These are phyloP conservation scores for Chelon auratus DNA, from an alignment of 2,797 vertebrate species.

Conservation along the genomic window DNA sequence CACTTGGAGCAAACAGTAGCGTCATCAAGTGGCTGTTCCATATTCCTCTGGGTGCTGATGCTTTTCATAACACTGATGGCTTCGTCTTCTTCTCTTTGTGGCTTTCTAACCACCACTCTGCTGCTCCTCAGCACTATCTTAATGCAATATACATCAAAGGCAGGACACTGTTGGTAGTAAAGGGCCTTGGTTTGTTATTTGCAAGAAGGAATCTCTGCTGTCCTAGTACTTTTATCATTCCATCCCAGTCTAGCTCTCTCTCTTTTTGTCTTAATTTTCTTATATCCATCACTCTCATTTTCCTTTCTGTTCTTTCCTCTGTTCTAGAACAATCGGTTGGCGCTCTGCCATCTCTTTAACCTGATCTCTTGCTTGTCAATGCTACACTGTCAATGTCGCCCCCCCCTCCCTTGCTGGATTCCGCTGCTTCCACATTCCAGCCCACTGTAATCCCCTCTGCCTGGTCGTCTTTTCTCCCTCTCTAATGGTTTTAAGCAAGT, in stretches of 20 bases:
- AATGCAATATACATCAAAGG: slow-evolving; percentile 81
- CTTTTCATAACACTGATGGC: slow-evolving; percentile 82
- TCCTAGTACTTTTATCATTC: slow-evolving; percentile 65
- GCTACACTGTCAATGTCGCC: slow-evolving; percentile 67
- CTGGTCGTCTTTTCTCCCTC: slow-evolving; percentile 65
- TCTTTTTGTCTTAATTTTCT: slow-evolving; percentile 52
- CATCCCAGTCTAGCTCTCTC: slow-evolving; percentile 15
- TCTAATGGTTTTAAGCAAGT: slow-evolving; percentile 78
- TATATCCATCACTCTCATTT: slow-evolving; percentile 44
- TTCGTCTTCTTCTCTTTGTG: slow-evolving; percentile 69
- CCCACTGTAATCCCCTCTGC: slow-evolving; percentile 74
- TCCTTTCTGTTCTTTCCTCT: slow-evolving; percentile 49
- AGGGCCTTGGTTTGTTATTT: slow-evolving; percentile 75
- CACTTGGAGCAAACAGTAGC: slow-evolving; percentile 70
- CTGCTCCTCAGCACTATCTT: slow-evolving; percentile 62
- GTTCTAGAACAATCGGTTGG: slow-evolving; percentile 68
- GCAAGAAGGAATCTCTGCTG: slow-evolving; percentile 72
- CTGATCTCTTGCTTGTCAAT: slow-evolving; percentile 61
- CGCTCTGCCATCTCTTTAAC: slow-evolving; percentile 64
- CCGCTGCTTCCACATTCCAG: slow-evolving; percentile 70
- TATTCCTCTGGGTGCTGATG: slow-evolving; percentile 79
- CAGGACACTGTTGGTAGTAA: slow-evolving; percentile 75
- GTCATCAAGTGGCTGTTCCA: slow-evolving; percentile 83
- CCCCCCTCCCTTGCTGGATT: slow-evolving; percentile 45
- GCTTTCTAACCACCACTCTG: slow-evolving; percentile 66